phyloP scores from a whole-genome alignment of 2,113 vertebrate genomes.

The Herpetotheres cachinnans region DNA sequence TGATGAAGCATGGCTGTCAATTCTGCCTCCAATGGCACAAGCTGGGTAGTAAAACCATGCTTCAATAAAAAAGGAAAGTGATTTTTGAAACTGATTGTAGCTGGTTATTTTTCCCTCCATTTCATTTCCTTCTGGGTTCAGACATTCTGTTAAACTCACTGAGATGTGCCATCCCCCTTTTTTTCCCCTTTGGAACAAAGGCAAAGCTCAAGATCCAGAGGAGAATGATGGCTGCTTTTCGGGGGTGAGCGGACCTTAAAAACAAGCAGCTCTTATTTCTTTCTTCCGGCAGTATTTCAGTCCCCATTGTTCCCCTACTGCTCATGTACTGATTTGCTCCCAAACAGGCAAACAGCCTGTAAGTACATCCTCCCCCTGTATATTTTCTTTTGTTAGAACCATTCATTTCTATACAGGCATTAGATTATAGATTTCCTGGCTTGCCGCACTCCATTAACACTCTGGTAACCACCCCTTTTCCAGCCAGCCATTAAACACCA shows the following conservation, averaged over 20 bases:
- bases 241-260: not conserved
- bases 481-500: slow-evolving; percentile 45
- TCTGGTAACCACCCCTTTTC: not conserved
- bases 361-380: not conserved
- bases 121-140: slow-evolving; percentile 11
- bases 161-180: not conserved
- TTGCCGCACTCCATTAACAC: slow-evolving; percentile 10
- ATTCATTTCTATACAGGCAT: slow-evolving; percentile 17
- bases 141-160: not conserved
- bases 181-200: not conserved
- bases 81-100: slow-evolving; percentile 1
- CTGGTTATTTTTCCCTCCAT: not conserved
- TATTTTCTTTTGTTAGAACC: slow-evolving; percentile 28
- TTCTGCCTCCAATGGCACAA: slow-evolving; percentile 1
- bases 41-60: slow-evolving; percentile 26
- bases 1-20: slow-evolving; percentile 26
- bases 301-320: slow-evolving; percentile 26
- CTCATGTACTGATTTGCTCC: slow-evolving; percentile 57
- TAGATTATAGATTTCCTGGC: slow-evolving; percentile 34
- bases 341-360: slow-evolving; percentile 44
- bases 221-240: not conserved
- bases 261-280: slow-evolving; percentile 18
- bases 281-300: slow-evolving; percentile 59
- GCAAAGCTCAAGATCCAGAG: not conserved
- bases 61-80: slow-evolving; percentile 37